These are phyloP conservation scores for Percina caprodes DNA, from an alignment of 2,113 vertebrate genomes.

Conservation along the genomic window DNA sequence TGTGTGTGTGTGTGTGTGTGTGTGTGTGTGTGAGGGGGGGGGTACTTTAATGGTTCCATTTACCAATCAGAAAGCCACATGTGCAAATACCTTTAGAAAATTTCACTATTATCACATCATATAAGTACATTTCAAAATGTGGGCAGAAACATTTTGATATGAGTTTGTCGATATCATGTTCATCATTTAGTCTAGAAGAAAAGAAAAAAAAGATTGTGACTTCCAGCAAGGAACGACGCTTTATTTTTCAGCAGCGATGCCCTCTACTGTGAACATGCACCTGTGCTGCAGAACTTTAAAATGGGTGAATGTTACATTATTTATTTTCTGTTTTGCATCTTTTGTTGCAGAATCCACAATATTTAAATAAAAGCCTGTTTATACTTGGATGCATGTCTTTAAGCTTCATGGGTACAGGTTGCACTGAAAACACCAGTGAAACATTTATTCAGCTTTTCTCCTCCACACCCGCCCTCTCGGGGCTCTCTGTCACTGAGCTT, in stretches of 20 bases:
- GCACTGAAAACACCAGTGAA: no score
- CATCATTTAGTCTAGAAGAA: neutral
- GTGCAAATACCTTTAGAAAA: conserved; percentile 1
- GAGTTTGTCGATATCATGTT: neutral
- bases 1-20: no score
- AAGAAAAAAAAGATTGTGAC: neutral
- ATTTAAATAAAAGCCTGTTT: conserved; percentile 57
- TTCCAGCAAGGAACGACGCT: neutral
- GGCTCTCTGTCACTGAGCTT: no score
- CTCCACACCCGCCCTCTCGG: no score
- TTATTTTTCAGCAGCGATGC: neutral
- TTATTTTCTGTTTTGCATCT: conserved; percentile 46
- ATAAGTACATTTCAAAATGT: neutral
- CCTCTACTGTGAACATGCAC: neutral
- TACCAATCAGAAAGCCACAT: neutral
- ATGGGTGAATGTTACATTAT: conserved; percentile 39
- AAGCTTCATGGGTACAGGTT: neutral
- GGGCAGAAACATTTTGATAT: neutral
- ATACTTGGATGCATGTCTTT: conserved; percentile 6
- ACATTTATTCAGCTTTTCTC: no score
- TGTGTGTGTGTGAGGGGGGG: no score
- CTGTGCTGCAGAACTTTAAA: conserved; percentile 10
- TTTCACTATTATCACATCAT: neutral
- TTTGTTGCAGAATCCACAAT: conserved; percentile 30
- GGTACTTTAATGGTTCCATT: neutral